A percentile compares a stretch with the other conserved stretches of the same genome.
phyloP scores from a whole-genome alignment of 2,888 invertebrate genomes.

The Sacculina carcini region DNA sequence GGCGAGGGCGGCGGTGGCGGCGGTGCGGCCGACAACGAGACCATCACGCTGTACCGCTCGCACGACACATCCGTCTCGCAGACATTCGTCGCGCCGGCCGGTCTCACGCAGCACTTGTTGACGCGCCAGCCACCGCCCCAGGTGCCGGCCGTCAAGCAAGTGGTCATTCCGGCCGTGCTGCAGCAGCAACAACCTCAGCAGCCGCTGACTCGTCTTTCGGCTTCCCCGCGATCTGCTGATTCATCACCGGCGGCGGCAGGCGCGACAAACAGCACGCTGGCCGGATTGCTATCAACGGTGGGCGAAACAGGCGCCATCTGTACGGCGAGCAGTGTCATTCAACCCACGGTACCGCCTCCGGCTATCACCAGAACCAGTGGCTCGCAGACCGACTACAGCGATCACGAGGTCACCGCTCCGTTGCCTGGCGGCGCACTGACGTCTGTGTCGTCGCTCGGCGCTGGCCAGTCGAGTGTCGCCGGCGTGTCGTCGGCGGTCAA shows the following conservation, averaged over 20 bases:
- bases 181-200: neutral
- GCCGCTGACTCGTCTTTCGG: no score
- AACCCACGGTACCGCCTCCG: no score
- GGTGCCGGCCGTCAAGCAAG: neutral
- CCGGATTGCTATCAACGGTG: neutral
- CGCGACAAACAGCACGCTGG: neutral
- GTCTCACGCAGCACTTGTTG: neutral
- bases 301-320: no score
- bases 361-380: constrained; percentile 2
- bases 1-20: neutral
- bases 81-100: neutral
- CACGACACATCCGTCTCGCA: constrained; percentile 1
- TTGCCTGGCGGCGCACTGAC: no score
- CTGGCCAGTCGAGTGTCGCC: neutral
- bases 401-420: no score
- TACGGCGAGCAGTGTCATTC: no score
- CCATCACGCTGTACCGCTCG: constrained; percentile 1
- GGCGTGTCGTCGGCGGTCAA: neutral
- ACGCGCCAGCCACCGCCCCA: neutral
- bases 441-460: no score
- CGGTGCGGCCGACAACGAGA: neutral
- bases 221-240: no score
- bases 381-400: no score
- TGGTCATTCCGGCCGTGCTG: neutral
- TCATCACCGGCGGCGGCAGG: no score